Evolutionary conservation across 2,888 invertebrate species (phyloP).

Genomic region (Amphipoea lucens): DNA sequence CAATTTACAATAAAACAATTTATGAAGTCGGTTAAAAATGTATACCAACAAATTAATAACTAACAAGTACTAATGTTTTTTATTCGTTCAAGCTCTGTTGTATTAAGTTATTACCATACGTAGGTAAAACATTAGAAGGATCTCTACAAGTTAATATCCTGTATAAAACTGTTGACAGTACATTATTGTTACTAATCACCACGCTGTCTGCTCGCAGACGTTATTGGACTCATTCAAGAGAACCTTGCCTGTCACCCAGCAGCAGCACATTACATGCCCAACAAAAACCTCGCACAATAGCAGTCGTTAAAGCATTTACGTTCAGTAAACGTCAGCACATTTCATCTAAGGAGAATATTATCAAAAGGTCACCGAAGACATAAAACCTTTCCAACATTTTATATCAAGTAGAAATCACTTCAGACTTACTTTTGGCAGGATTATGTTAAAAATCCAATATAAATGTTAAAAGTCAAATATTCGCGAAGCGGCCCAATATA

Average conservation of each 20-base stretch:
- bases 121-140: background rate
- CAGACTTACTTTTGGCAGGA: constrained; percentile 65
- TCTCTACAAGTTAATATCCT: background rate
- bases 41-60: background rate
- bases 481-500: constrained; percentile 75
- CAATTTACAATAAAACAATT: no score
- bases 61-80: background rate
- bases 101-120: background rate
- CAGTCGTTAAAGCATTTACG: constrained; percentile 51
- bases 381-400: constrained; percentile 49
- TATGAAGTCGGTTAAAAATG: background rate
- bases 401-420: constrained; percentile 58
- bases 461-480: constrained; percentile 80
- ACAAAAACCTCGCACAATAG: constrained; percentile 50
- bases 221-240: constrained; percentile 15
- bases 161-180: background rate
- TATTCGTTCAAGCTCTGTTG: background rate
- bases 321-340: constrained; percentile 53
- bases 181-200: constrained; percentile 25
- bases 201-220: constrained; percentile 2
- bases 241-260: constrained; percentile 16
- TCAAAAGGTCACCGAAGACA: constrained; percentile 52
- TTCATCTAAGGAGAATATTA: constrained; percentile 36
- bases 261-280: constrained; percentile 34
- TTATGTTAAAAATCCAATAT: constrained; percentile 83